A percentile compares a stretch with the other conserved stretches of the same genome.
Evolutionary conservation across 2,113 vertebrate genomes (phyloP).

Genomic region (Oncorhynchus gorbuscha): DNA sequence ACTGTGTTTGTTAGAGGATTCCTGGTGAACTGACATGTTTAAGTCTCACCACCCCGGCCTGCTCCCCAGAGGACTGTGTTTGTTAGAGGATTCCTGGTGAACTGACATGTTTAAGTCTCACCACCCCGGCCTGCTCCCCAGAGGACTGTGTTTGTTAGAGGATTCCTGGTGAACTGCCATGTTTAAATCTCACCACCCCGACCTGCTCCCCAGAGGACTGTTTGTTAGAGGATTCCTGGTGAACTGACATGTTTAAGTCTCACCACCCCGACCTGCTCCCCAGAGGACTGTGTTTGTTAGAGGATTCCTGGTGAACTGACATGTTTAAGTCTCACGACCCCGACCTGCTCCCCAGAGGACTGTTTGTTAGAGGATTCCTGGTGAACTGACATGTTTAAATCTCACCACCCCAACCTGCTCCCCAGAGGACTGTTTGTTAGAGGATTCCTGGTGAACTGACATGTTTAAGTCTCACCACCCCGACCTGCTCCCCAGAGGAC

Average conservation of each 20-base stretch:
- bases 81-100: slow-evolving; percentile 2
- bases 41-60: slow-evolving; percentile 28
- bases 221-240: slow-evolving; percentile 6
- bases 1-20: slow-evolving; percentile 4
- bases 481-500: too few species aligned
- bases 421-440: neutral
- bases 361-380: slow-evolving; percentile 2
- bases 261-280: too few species aligned
- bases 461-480: slow-evolving; percentile 40
- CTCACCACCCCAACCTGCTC: too few species aligned
- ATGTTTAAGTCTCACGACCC: slow-evolving; percentile 40
- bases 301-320: slow-evolving; percentile 20
- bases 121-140: too few species aligned
- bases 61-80: too few species aligned
- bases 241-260: slow-evolving; percentile 36
- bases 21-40: slow-evolving; percentile 30
- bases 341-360: too few species aligned
- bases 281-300: neutral
- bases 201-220: too few species aligned
- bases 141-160: neutral
- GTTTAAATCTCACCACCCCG: slow-evolving; percentile 37
- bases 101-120: slow-evolving; percentile 36
- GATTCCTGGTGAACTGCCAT: slow-evolving; percentile 21
- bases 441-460: slow-evolving; percentile 20
- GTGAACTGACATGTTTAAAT: slow-evolving; percentile 37